Percentiles rank a stretch among this genome's conserved stretches.
Evolutionary conservation across 2,888 invertebrate genomes (phyloP).

Genomic region (Ichneumoninae sp.): DNA sequence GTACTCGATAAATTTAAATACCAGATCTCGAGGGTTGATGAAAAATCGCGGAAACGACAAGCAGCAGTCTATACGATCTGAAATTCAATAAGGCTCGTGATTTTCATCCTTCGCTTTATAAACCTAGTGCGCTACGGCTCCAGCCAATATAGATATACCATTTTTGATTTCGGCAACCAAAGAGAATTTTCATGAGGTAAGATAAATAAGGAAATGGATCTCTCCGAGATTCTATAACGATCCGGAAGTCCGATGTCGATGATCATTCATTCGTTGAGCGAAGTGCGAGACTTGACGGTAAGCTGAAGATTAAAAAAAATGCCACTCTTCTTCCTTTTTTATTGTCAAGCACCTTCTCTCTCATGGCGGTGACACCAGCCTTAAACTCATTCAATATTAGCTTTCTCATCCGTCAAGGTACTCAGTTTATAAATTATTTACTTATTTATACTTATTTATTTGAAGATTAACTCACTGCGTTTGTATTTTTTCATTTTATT

Average conservation of each 20-base stretch:
- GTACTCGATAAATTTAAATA: conserved; percentile 65
- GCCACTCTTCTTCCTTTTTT: background rate
- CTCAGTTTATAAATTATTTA: no score
- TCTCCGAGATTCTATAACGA: conserved; percentile 7
- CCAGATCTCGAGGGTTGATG: conserved; percentile 69
- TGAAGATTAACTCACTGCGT: no score
- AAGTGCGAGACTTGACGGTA: background rate
- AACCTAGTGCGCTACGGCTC: conserved; percentile 15
- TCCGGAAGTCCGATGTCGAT: background rate
- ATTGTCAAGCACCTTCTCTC: background rate
- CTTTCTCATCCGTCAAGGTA: no score
- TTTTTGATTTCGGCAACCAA: conserved; percentile 27
- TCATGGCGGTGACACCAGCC: no score
- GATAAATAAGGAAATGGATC: conserved; percentile 29
- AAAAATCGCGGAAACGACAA: conserved; percentile 66
- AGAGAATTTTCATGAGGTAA: conserved; percentile 50
- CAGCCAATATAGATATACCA: conserved; percentile 3
- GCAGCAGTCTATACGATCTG: conserved; percentile 66
- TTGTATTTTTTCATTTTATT: no score
- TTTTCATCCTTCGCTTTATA: conserved; percentile 58
- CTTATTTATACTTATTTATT: no score
- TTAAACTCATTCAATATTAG: no score
- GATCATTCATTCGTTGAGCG: background rate
- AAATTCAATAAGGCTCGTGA: conserved; percentile 62
- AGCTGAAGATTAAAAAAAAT: background rate